These are phyloP conservation scores for Synanthedon vespiformis DNA, from an alignment of 2,888 invertebrate species.

Conservation along the genomic window DNA sequence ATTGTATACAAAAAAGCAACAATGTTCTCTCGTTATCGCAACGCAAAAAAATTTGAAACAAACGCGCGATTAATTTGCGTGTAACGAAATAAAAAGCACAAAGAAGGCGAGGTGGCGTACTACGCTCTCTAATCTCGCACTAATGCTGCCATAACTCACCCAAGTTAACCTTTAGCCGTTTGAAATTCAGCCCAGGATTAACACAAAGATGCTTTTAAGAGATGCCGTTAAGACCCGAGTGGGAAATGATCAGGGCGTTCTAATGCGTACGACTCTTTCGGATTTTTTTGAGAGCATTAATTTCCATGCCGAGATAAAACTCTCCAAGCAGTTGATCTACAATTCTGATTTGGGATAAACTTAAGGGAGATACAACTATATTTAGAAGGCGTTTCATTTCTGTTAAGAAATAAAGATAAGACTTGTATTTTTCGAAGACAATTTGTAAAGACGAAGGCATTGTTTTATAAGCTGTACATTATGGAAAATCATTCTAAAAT, in stretches of 20 bases:
- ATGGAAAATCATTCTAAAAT: too few relatives aligned
- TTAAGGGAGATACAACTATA: too few relatives aligned
- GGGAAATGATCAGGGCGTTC: neutral
- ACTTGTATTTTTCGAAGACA: too few relatives aligned
- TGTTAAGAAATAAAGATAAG: too few relatives aligned
- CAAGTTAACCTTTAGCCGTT: conserved; percentile 4
- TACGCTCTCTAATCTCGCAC: conserved; percentile 1
- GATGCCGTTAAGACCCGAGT: conserved; percentile 4
- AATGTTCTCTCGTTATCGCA: neutral
- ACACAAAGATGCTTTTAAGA: conserved; percentile 11
- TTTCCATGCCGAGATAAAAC: neutral
- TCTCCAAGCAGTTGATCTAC: too few relatives aligned
- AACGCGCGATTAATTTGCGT: neutral
- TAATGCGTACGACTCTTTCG: neutral
- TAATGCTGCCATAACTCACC: conserved; percentile 4
- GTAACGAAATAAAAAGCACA: neutral
- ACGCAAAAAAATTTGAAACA: neutral
- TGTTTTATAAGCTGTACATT: too few relatives aligned
- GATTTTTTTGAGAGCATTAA: neutral
- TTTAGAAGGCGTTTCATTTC: too few relatives aligned
- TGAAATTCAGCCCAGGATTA: conserved; percentile 7
- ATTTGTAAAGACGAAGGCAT: too few relatives aligned
- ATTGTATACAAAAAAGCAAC: neutral
- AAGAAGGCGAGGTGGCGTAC: neutral
- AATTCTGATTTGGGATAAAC: too few relatives aligned